A percentile compares a stretch with the other conserved stretches of the same genome.
Conservation (phyloP, 1,140 invertebrate species). For the Calliopsis andreniformis region DNA sequence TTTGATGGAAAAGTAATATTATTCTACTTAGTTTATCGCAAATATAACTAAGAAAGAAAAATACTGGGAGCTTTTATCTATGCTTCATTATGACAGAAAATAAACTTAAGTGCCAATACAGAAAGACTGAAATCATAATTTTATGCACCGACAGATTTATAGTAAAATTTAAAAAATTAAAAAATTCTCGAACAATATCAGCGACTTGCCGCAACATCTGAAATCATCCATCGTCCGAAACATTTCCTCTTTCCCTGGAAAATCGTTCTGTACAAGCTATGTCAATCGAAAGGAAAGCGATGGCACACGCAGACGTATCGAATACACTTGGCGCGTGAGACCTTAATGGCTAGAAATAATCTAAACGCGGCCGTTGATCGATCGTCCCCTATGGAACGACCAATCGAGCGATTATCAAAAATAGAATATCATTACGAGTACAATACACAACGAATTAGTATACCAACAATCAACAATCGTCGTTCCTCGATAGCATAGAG, state of each 20-base stretch:
- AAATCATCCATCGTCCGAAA: slow-evolving; percentile 19
- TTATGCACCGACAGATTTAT: no score
- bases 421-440: slow-evolving; percentile 47
- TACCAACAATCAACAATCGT: slow-evolving; percentile 46
- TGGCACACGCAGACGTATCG: not conserved
- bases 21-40: no score
- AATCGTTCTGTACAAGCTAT: slow-evolving; percentile 6
- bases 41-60: no score
- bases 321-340: not conserved
- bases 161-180: no score
- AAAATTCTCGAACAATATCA: no score
- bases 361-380: slow-evolving; percentile 26
- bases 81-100: no score
- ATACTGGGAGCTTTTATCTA: no score
- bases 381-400: slow-evolving; percentile 34
- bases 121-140: no score
- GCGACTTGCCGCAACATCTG: no score
- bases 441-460: slow-evolving; percentile 35
- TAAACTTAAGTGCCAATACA: no score
- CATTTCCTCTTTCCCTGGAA: not conserved
- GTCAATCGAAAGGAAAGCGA: slow-evolving; percentile 24
- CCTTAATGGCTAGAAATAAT: slow-evolving; percentile 37
- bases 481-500: slow-evolving; percentile 16
- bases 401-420: slow-evolving; percentile 52
- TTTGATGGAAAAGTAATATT: no score